These are phyloP conservation scores for Xenus cinereus DNA, from an alignment of 2,113 vertebrate genomes.

Conservation along the genomic window DNA sequence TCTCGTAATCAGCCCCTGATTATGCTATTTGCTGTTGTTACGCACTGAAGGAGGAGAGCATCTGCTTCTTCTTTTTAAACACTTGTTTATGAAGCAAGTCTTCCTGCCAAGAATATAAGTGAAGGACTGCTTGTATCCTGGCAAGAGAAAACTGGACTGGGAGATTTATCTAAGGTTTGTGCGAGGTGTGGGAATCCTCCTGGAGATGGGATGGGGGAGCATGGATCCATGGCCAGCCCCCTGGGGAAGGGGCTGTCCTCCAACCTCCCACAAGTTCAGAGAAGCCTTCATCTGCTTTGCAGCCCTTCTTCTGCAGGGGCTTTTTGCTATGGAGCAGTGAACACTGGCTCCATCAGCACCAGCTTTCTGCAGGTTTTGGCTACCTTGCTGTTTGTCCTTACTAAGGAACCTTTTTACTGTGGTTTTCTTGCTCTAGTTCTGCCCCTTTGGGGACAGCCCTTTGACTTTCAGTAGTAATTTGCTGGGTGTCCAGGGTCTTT, in stretches of 20 bases:
- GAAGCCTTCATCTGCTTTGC: background rate
- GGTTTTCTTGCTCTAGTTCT: background rate
- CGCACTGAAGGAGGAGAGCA: background rate
- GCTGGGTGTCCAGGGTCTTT: fast-evolving
- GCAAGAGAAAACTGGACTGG: background rate
- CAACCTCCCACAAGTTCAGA: background rate
- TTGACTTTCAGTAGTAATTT: background rate
- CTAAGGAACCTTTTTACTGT: background rate
- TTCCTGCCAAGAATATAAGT: background rate
- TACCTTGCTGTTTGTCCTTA: background rate
- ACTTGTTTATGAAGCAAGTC: background rate
- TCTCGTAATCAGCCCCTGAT: background rate
- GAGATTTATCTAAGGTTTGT: background rate
- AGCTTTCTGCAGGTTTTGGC: background rate
- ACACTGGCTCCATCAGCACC: background rate
- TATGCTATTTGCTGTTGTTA: slow-evolving; percentile 18
- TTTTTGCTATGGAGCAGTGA: background rate
- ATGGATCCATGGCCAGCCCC: background rate
- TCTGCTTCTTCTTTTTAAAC: slow-evolving; percentile 21
- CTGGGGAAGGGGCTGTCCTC: background rate
- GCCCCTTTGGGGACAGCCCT: background rate
- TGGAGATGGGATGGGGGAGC: background rate
- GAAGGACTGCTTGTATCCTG: background rate
- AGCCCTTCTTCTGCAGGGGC: background rate
- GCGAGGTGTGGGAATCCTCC: background rate